These are phyloP conservation scores for Pardalotus punctatus DNA, from an alignment of 2,113 vertebrate species.

Conservation along the genomic window DNA sequence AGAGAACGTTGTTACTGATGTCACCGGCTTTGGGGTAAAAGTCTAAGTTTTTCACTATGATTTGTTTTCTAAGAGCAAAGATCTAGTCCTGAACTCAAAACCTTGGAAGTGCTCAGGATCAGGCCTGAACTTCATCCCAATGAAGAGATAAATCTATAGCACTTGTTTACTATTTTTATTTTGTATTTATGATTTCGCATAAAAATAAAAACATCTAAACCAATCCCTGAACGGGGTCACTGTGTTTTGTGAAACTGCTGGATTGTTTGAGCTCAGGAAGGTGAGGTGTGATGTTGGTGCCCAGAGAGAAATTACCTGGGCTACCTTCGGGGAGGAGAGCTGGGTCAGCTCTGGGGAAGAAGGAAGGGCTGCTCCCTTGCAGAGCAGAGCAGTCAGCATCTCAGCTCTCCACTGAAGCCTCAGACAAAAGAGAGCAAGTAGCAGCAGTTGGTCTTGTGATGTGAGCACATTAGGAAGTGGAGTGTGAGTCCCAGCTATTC, in stretches of 20 bases:
- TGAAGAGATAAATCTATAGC: not conserved
- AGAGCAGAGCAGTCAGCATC: not conserved
- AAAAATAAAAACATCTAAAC: conserved; percentile 54
- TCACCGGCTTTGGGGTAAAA: not conserved
- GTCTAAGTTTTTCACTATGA: not conserved
- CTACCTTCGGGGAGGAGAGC: not conserved
- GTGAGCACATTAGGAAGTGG: not conserved
- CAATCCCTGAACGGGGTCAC: not conserved
- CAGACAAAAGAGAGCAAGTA: conserved; percentile 3
- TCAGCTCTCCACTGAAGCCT: not conserved
- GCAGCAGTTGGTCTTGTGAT: not conserved
- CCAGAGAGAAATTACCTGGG: not conserved
- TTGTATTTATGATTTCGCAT: conserved; percentile 56
- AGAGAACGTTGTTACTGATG: not conserved
- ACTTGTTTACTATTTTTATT: conserved; percentile 58
- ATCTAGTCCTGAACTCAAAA: not conserved
- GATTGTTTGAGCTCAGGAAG: not conserved
- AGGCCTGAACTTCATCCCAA: not conserved
- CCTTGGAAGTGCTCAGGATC: not conserved
- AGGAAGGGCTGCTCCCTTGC: not conserved
- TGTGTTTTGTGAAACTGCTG: not conserved
- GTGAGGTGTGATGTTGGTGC: not conserved
- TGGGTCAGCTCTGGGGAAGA: not conserved
- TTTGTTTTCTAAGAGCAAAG: not conserved
- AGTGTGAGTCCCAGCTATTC: not conserved